These are phyloP conservation scores for Neodiprion fabricii DNA, from an alignment of 1,140 invertebrate genomes.

Conservation along the genomic window DNA sequence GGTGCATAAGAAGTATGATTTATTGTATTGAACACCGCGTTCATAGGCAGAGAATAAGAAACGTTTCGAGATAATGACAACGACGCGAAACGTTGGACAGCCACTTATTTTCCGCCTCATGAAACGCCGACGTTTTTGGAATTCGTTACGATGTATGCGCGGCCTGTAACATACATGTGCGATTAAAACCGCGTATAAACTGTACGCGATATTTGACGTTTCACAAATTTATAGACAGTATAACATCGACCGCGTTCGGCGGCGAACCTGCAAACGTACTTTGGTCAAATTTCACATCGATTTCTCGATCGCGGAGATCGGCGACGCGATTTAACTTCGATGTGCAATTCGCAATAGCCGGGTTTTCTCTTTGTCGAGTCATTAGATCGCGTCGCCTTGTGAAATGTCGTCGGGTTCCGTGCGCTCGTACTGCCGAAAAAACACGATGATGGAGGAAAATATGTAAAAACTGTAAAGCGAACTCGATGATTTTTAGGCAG, in stretches of 20 bases:
- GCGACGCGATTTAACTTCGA: neutral
- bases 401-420: neutral
- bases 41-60: no score
- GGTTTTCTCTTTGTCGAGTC: constrained; percentile 7
- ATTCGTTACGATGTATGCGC: no score
- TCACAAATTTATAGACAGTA: neutral
- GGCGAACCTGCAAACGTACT: neutral
- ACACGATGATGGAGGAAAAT: no score
- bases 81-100: no score
- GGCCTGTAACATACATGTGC: no score
- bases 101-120: neutral
- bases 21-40: no score
- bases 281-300: constrained; percentile 4
- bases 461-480: no score
- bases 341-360: neutral
- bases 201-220: neutral
- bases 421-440: no score
- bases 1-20: no score
- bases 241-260: neutral
- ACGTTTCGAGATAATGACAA: no score
- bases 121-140: neutral
- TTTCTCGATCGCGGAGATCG: neutral
- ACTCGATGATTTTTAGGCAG: no score
- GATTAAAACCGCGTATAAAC: no score
- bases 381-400: neutral